Percentiles rank a stretch among this genome's conserved stretches.
These are phyloP conservation scores for Elmis aenea DNA, from an alignment of 2,888 invertebrate species.

Conservation along the genomic window DNA sequence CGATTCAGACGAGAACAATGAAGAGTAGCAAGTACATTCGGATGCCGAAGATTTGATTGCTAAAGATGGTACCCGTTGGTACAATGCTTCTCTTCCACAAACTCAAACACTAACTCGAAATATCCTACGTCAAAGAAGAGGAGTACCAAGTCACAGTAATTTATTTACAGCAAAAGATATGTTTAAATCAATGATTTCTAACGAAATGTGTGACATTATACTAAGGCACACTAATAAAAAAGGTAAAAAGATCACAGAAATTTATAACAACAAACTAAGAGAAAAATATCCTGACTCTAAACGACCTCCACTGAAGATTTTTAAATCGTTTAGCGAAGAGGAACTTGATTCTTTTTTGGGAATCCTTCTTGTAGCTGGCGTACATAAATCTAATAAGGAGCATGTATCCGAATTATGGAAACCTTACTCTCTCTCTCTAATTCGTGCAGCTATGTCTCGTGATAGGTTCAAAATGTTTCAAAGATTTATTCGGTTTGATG, in stretches of 20 bases:
- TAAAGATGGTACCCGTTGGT: too few relatives aligned
- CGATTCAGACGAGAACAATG: too few relatives aligned
- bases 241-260: neutral
- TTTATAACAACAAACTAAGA: conserved; percentile 1
- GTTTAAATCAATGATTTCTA: conserved; percentile 6
- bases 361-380: conserved; percentile 7
- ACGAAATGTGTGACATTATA: conserved; percentile 6
- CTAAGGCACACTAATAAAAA: conserved; percentile 2
- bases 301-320: conserved; percentile 5
- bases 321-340: conserved; percentile 5
- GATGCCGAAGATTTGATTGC: too few relatives aligned
- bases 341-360: conserved; percentile 11
- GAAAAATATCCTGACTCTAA: conserved; percentile 2
- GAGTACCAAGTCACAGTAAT: conserved; percentile 1
- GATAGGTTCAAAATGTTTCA: conserved; percentile 9
- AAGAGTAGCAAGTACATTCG: too few relatives aligned
- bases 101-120: conserved; percentile 3
- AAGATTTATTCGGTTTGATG: conserved; percentile 15
- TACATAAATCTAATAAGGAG: conserved; percentile 11
- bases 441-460: conserved; percentile 6
- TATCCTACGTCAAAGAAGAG: conserved; percentile 4
- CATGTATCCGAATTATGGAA: conserved; percentile 11
- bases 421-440: conserved; percentile 6
- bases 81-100: conserved; percentile 1
- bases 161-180: conserved; percentile 1